phyloP scores from a whole-genome alignment of 1,140 invertebrate species.

The Hydropsyche tenuis region DNA sequence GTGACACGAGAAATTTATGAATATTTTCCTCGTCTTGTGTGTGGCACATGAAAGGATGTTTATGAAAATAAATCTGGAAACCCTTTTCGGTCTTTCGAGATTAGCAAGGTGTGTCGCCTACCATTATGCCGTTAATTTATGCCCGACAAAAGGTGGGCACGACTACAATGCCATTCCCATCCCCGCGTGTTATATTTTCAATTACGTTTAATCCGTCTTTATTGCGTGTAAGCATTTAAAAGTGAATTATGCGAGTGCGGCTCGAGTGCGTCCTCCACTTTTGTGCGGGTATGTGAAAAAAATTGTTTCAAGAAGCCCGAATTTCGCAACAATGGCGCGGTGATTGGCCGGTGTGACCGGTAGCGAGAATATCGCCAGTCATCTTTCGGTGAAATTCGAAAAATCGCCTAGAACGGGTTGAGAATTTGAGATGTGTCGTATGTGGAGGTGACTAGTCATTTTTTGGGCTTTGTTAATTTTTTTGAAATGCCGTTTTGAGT shows the following conservation, averaged over 20 bases:
- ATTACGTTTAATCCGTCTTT: slow-evolving; percentile 50
- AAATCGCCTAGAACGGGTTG: too few species aligned
- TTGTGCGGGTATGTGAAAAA: neutral
- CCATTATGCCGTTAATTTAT: slow-evolving; percentile 50
- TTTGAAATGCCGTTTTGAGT: too few species aligned
- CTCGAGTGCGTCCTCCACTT: neutral
- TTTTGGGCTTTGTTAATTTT: too few species aligned
- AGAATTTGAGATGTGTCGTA: too few species aligned
- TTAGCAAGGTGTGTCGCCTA: slow-evolving; percentile 50
- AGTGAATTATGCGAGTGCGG: slow-evolving; percentile 35
- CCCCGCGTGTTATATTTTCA: slow-evolving; percentile 50
- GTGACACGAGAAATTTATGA: slow-evolving; percentile 43
- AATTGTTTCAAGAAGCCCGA: neutral
- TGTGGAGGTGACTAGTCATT: too few species aligned
- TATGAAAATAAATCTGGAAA: slow-evolving; percentile 50
- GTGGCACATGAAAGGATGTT: slow-evolving; percentile 46
- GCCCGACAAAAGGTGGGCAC: slow-evolving; percentile 42
- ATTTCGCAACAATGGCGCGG: neutral
- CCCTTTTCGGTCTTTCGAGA: slow-evolving; percentile 45
- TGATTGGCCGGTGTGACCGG: slow-evolving; percentile 12
- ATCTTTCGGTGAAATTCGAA: too few species aligned
- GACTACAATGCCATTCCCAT: slow-evolving; percentile 39
- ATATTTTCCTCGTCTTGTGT: slow-evolving; percentile 37
- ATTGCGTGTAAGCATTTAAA: slow-evolving; percentile 50
- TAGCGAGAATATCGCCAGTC: neutral